Evolutionary conservation across 2,113 vertebrate species (phyloP).

Genomic region (Heptranchias perlo): DNA sequence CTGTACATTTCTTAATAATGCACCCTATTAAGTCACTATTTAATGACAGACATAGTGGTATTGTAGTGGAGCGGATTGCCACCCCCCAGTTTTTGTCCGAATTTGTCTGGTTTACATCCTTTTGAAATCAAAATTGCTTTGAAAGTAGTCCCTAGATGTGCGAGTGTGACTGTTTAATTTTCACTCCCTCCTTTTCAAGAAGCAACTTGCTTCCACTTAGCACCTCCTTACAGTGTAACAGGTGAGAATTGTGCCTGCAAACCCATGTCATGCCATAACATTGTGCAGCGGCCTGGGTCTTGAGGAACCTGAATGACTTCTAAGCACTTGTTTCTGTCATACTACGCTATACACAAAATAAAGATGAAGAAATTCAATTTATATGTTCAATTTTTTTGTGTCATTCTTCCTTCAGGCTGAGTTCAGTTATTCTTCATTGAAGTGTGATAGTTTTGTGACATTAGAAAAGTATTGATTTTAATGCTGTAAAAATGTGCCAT

Average conservation of each 20-base stretch:
- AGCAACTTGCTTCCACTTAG: too few relatives aligned
- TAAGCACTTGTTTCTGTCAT: background rate
- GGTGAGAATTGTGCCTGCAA: background rate
- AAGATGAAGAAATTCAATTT: background rate
- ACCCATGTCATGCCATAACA: background rate
- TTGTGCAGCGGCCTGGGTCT: background rate
- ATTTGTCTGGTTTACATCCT: too few relatives aligned
- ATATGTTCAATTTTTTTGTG: background rate
- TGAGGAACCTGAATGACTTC: background rate
- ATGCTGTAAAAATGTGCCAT: background rate
- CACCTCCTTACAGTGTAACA: background rate
- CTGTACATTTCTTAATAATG: too few relatives aligned
- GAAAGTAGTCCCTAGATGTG: too few relatives aligned
- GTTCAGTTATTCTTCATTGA: background rate
- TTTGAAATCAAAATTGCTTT: too few relatives aligned
- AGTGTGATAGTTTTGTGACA: background rate
- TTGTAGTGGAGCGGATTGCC: too few relatives aligned
- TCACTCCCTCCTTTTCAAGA: too few relatives aligned
- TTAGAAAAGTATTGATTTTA: background rate
- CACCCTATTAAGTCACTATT: too few relatives aligned
- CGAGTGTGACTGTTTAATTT: too few relatives aligned
- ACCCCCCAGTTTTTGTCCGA: too few relatives aligned
- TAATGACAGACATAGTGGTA: too few relatives aligned
- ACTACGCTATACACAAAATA: background rate
- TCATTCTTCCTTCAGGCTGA: background rate